Conservation (phyloP, 1,140 invertebrate genomes). For the Drosophila persimilis region DNA sequence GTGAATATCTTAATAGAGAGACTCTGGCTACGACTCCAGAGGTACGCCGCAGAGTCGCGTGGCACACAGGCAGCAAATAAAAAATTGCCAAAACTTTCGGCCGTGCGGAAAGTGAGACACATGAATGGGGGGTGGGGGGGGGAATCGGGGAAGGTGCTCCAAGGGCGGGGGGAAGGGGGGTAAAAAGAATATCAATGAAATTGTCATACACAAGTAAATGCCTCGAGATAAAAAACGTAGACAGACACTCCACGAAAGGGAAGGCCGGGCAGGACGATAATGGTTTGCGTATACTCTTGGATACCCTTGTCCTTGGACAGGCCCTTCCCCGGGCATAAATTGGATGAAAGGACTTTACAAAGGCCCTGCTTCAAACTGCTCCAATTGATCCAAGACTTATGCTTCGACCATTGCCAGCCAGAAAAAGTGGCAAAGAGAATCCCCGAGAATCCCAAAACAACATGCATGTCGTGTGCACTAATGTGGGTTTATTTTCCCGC, state of each 20-base stretch:
- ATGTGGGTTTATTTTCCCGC: too few species aligned
- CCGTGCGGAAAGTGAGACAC: conserved; percentile 56
- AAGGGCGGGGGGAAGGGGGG: background rate
- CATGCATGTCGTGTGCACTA: too few species aligned
- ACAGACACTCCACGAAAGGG: conserved; percentile 1
- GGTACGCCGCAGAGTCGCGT: conserved; percentile 43
- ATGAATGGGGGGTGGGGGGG: background rate
- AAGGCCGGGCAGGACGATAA: background rate
- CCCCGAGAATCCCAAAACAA: too few species aligned
- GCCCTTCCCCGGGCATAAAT: too few species aligned
- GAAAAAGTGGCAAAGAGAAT: too few species aligned
- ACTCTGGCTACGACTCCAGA: background rate
- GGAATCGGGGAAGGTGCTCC: background rate
- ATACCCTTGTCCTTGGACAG: too few species aligned
- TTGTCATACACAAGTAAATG: conserved; percentile 73
- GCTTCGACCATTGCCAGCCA: too few species aligned
- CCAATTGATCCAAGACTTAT: too few species aligned
- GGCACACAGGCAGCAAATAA: conserved; percentile 51
- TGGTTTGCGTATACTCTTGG: too few species aligned
- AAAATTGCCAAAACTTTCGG: conserved; percentile 74
- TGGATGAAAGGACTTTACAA: too few species aligned
- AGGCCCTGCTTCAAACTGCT: too few species aligned
- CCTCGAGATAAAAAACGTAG: conserved; percentile 54
- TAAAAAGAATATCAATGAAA: conserved; percentile 72
- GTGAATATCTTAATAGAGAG: conserved; percentile 78